Base-by-base conservation (phyloP, 2,797 vertebrate genomes). In the Chromis chromis region DNA sequence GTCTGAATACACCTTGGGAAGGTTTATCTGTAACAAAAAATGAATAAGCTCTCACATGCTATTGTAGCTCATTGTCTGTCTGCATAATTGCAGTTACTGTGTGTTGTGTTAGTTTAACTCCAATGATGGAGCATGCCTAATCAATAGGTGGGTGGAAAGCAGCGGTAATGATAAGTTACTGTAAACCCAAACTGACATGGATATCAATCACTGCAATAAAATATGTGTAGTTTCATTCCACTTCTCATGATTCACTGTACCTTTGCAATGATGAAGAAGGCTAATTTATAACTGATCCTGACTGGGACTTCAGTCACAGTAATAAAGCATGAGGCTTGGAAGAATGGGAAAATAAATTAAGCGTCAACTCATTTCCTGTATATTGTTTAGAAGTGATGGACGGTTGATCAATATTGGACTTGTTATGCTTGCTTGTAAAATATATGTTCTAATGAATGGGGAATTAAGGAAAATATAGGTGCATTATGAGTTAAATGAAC, bases 191-290 rank as follows among this genome's bases (percentile, higher is more conserved):
- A 73, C 24, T 70, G 91, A 85, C 82, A 36, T n/a, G 69, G 11
- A 31, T 65, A 91, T 92, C 69, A 44, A 87, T 92, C 89, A 90
- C 1, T 6, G 79, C 11, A 28, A 70, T 68, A 76, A 85, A 73
- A 63, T 76, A 42, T 44, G 83, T 83, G 83, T 69, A 74, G 63
- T 80, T 87, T 76, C 39, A 25, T 74, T 36, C 54, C 61, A 49
- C 68, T 87, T 90, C 65, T 25, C 71, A 73, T 91, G 88, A 91
- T 91, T 88, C 82, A 90, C 82, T 65, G 70, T 76, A 72, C 76
- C 80, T 67, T 53, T 61, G 68, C 12, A 6, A 28, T 17, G 70
- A 69, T 69, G 36, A 50, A 44, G 82, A 76, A 54, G 54, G 74
- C 58, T 86, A 67, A 89, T 92, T 91, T 69, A 82, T 88, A 79